phyloP scores from a whole-genome alignment of 2,888 invertebrate genomes.

The Aproaerema taeniolella region DNA sequence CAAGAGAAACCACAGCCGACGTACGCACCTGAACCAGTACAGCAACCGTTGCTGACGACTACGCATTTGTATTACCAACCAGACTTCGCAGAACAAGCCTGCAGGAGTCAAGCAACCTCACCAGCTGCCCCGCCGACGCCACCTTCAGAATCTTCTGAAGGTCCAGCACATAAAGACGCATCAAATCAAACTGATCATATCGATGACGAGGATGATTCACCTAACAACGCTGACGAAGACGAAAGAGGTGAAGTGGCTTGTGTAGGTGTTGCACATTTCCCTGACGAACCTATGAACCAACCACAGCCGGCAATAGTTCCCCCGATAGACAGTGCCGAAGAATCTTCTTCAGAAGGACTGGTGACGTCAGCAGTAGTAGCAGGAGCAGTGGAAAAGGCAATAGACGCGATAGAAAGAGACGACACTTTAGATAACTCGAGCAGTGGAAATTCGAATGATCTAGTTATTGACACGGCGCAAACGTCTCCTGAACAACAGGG shows the following conservation, averaged over 20 bases:
- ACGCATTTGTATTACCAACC: conserved; percentile 78
- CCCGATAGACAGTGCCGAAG: conserved; percentile 54
- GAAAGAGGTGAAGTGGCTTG: conserved; percentile 62
- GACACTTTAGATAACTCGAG: conserved; percentile 59
- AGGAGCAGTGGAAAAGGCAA: conserved; percentile 63
- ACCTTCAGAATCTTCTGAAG: conserved; percentile 73
- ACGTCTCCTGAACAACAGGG: conserved; percentile 41
- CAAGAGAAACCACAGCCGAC: conserved; percentile 62
- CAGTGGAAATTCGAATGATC: conserved; percentile 61
- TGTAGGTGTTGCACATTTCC: conserved; percentile 66
- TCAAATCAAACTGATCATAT: conserved; percentile 90
- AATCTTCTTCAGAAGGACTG: conserved; percentile 57
- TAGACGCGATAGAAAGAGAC: conserved; percentile 62
- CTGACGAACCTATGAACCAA: conserved; percentile 44
- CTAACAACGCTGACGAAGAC: conserved; percentile 63
- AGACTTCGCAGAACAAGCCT: conserved; percentile 64
- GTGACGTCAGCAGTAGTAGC: conserved; percentile 41
- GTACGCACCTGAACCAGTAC: conserved; percentile 66
- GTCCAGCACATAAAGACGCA: conserved; percentile 85
- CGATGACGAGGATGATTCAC: conserved; percentile 81
- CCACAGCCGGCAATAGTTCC: conserved; percentile 33
- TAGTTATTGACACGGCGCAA: conserved; percentile 65
- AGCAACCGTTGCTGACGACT: conserved; percentile 69
- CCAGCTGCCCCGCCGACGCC: conserved; percentile 78
- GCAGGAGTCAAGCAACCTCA: conserved; percentile 77